These are phyloP conservation scores for Coccyzus lansbergi DNA, from an alignment of 2,797 vertebrate genomes.

Conservation along the genomic window DNA sequence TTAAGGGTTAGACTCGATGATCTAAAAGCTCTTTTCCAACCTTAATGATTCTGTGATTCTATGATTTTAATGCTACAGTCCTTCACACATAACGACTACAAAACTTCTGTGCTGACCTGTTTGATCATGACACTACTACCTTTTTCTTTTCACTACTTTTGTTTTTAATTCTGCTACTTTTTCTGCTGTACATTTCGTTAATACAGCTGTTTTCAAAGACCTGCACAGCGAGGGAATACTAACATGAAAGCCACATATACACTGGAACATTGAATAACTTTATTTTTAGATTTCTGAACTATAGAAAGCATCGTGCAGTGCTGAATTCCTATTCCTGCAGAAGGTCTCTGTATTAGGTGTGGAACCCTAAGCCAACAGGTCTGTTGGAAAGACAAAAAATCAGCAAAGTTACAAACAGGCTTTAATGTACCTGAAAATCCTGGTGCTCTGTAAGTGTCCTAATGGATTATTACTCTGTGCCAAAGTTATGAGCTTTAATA, in stretches of 20 bases:
- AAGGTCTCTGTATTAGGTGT: constrained; percentile 46
- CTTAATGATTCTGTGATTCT: too few relatives aligned
- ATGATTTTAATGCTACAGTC: neutral
- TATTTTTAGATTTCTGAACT: neutral
- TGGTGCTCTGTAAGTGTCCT: neutral
- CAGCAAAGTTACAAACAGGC: neutral
- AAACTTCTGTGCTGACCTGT: neutral
- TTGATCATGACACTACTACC: neutral
- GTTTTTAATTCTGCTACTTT: neutral
- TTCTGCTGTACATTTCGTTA: neutral
- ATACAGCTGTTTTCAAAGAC: neutral
- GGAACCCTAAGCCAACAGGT: constrained; percentile 7
- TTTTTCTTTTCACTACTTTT: neutral
- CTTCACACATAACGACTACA: neutral
- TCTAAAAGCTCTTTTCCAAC: too few relatives aligned
- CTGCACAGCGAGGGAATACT: neutral
- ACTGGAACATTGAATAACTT: neutral
- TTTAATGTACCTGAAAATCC: constrained; percentile 14
- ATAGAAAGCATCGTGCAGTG: neutral
- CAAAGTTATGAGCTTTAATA: neutral
- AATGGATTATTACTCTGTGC: neutral
- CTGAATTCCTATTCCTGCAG: neutral
- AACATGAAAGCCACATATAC: neutral
- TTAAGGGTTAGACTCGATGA: too few relatives aligned
- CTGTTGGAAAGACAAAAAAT: neutral